Base-by-base conservation (phyloP, 2,797 vertebrate genomes). In the Neopelma chrysocephalum region DNA sequence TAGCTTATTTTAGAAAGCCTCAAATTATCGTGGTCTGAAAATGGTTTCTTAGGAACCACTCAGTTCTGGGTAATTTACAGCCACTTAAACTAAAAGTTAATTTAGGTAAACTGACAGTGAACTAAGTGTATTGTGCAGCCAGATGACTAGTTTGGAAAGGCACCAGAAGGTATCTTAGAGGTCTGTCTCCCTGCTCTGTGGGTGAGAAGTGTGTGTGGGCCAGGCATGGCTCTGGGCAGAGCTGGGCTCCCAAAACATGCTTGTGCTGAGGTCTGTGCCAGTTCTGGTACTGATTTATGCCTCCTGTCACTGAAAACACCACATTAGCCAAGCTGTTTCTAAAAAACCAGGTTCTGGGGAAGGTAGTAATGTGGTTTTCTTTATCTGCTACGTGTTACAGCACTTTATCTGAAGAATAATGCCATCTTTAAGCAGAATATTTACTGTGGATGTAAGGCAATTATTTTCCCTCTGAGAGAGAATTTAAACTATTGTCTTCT, bases 1-100 rank as follows among this genome's bases (percentile, higher is more conserved):
- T 94, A 15, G 40, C 47, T 95, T 94, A 86, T 94, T 95, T 95
- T 87, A 93, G 81, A 87, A 94, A 90, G 42, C 88, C 65, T 95
- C 66, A 66, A 82, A 81, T 94, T 90, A 87, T 70, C 77, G 11
- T 78, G 6, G 4, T n/a, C 85, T 93, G 70, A 66, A 95, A 92
- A 78, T 81, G 64, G 51, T 81, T 95, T 91, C 69, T 69, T 81
- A 72, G 72, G 85, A 91, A 47, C 73, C 43, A 40, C 75, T 89
- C 42, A 10, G 47, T 83, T 84, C 82, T 72, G 83, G 32, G 32
- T 92, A 71, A 80, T 89, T 87, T 91, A 64, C 53, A 90, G 22
- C 69, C 57, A 42, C 61, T 75, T 93, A 75, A 93, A 82, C 32
- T 77, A 12, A 6, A 91, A 82, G 56, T 64, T 83, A 75, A 86